Evolutionary conservation across 1,140 invertebrate species (phyloP), one percentile per base, ranked within the genome.

Genomic region (Drosophila punjabiensis): DNA sequence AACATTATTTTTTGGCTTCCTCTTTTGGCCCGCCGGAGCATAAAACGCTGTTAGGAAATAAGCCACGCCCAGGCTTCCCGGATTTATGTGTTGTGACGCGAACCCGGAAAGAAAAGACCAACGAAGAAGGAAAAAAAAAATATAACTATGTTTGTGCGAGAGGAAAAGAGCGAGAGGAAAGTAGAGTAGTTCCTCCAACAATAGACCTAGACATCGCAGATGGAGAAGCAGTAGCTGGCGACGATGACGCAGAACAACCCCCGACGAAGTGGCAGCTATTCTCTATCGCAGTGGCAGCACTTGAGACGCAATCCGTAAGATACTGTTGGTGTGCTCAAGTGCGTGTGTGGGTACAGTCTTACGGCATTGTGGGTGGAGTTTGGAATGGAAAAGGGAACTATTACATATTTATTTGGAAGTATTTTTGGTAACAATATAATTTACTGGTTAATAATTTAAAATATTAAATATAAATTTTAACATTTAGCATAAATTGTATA

Each of bases 61-160:
- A 89, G 85, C 85, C 85, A 81, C 85, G 85, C 85, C 85, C 64
- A 39, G 28, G 53, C 73, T 75, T 63, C 79, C 74, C 55, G 67
- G 70, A 88, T 85, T 89, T 88, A 73, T 73, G 76, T 69, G 77
- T 69, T 82, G 71, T 82, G 71, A 62, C 73, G 78, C 78, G 81
- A 81, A 79, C 81, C 85, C 84, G 85, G 85, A 88, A 89, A 88
- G 63, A 65, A 69, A 59, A 79, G 45, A 60, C 48, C 45, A 33
- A 74, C 39, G 58, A 18, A 30, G 28, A 8, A 7, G 30, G 32
- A 60, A 79, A 67, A 79, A 84, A 71, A 76, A 84, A 70, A 71
- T 78, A 88, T 41, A 81, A 88, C 67, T 45, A 37, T 52, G 70
- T 68, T 18, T 61, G 45, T 48, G 79, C 71, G 59, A 87, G n/a